Evolutionary conservation across 1,140 invertebrate species (phyloP).

Genomic region (Drosophila gunungcola): DNA sequence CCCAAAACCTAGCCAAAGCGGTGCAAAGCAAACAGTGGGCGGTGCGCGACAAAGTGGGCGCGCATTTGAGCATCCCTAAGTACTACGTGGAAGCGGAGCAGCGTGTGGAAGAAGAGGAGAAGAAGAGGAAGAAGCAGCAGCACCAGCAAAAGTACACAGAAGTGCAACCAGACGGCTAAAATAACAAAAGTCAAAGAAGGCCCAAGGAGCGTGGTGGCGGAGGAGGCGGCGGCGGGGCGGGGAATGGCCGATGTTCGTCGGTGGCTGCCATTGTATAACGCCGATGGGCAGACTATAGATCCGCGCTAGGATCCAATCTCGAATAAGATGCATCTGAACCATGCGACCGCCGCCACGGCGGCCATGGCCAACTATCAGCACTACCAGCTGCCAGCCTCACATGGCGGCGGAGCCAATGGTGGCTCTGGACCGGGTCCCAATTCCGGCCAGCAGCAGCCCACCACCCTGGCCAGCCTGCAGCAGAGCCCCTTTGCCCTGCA

Average conservation of each 20-base stretch:
- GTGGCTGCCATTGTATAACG: constrained; percentile 70
- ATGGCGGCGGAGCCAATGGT: constrained; percentile 44
- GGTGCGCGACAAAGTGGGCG: constrained; percentile 46
- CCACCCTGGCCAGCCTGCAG: constrained; percentile 72
- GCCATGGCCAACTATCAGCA: constrained; percentile 83
- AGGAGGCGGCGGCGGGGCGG: constrained; percentile 1
- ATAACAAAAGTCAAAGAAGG: constrained; percentile 60
- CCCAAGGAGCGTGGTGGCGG: constrained; percentile 39
- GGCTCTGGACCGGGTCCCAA: constrained; percentile 34
- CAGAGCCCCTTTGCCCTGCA: constrained; percentile 76
- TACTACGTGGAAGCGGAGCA: constrained; percentile 64
- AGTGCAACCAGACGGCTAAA: constrained; percentile 72
- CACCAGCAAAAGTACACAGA: constrained; percentile 53
- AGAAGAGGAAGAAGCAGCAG: constrained; percentile 31
- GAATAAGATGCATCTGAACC: constrained; percentile 79
- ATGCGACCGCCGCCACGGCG: constrained; percentile 79
- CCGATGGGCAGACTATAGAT: constrained; percentile 70
- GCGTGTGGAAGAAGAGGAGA: constrained; percentile 50
- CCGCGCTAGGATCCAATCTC: constrained; percentile 51
- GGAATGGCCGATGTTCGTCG: constrained; percentile 64
- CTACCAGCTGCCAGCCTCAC: constrained; percentile 72
- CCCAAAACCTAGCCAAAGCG: constrained; percentile 36
- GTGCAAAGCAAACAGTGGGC: constrained; percentile 64
- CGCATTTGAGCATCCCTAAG: constrained; percentile 10
- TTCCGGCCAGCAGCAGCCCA: constrained; percentile 63